Evolutionary conservation across 2,113 vertebrate species (phyloP), one percentile per base, ranked within the genome.

Genomic region (Sminthopsis crassicaudata): DNA sequence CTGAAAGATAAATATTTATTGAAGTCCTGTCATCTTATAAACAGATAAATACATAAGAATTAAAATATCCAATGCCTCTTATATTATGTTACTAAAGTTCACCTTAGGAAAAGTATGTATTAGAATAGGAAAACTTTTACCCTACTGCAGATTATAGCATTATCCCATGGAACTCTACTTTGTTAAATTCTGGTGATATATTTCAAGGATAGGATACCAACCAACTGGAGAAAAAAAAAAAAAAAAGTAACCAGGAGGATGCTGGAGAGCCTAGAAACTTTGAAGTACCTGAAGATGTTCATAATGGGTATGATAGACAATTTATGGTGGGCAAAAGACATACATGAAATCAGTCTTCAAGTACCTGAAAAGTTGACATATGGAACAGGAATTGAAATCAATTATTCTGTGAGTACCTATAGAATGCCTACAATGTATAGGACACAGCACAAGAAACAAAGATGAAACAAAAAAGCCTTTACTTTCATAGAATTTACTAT

Each of bases 1-100:
- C 99, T 99, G 90, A 1, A 96, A 7, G 23, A 98, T 60, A 98
- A 98, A 97, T 51, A 26, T 8, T 25, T 52, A 92, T 93, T 95
- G 90, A 97, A 93, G 90, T 94, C 91, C 53, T 96, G 91, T 97
- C 52, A 95, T 22, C 26, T 46, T 76, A 36, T 25, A 14, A 94
- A 92, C 52, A 93, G 53, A 93, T 94, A 96, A 93, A 94, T 11
- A 0, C 54, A 3, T 48, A 53, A 36, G 90, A 53, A 16, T 67
- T 89, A 96, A 95, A 50, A 93, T 53, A 84, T 95, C 92, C 88
- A 94, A 93, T 27, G 7, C 4, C 14, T 92, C 50, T 42, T n/a
- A 88, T 89, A 84, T 88, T 76, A 89, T 89, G 46, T 16, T 25
- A 91, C 36, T 95, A 14, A 92, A 91, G 54, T 90, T 89, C 50